Percentiles rank a stretch among this genome's conserved stretches.
Conservation (phyloP, 2,113 vertebrate species). For the Seriola aureovittata region DNA sequence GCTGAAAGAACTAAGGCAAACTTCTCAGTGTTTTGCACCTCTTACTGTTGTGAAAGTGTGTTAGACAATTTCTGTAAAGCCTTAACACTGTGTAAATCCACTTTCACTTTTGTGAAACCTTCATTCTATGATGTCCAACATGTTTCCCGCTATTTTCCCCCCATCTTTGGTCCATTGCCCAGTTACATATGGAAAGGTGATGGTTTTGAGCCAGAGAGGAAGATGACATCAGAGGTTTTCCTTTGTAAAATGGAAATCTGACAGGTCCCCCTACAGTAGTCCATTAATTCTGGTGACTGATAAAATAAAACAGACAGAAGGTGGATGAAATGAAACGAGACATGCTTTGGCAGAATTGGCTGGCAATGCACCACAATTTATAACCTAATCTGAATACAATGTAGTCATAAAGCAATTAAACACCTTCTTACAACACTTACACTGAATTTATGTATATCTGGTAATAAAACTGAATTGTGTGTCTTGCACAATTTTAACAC, state of each 20-base stretch:
- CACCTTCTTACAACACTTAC: background rate
- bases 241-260: constrained; percentile 26
- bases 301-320: constrained; percentile 33
- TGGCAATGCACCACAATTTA: background rate
- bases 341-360: background rate
- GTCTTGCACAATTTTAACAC: background rate
- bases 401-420: background rate
- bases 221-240: constrained; percentile 49
- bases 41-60: too few species aligned
- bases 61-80: too few species aligned
- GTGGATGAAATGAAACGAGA: constrained; percentile 30
- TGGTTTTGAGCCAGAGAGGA: background rate
- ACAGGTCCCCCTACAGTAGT: constrained; percentile 2
- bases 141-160: too few species aligned
- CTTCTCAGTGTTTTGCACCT: too few species aligned
- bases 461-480: constrained; percentile 22
- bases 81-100: too few species aligned
- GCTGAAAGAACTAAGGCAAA: too few species aligned
- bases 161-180: background rate
- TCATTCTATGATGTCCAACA: too few species aligned
- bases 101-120: too few species aligned
- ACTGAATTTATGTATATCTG: background rate
- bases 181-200: background rate
- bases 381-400: background rate
- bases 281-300: constrained; percentile 8